Conservation (phyloP, 1,140 invertebrate genomes). For the Pseudobourletiella spinata region DNA sequence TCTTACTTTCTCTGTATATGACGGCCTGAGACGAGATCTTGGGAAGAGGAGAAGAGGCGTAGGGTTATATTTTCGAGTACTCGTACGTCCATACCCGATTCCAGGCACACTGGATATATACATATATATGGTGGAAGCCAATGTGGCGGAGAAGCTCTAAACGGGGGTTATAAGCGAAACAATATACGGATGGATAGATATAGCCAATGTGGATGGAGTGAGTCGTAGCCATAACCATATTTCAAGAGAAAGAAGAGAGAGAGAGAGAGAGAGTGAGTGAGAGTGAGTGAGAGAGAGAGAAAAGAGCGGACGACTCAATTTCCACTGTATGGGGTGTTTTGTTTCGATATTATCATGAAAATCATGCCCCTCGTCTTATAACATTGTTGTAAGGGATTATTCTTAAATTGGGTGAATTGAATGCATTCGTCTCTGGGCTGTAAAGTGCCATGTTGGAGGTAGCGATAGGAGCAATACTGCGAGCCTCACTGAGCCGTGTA, state of each 20-base stretch:
- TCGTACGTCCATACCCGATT: too few species aligned
- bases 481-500: constrained; percentile 34
- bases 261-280: background rate
- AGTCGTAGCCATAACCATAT: constrained; percentile 15
- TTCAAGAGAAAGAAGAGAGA: constrained; percentile 6
- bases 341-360: constrained; percentile 33
- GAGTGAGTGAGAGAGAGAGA: background rate
- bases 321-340: constrained; percentile 28
- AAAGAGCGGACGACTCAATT: constrained; percentile 24
- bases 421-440: constrained; percentile 19
- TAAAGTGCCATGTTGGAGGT: constrained; percentile 18
- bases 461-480: constrained; percentile 34
- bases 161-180: background rate
- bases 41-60: background rate
- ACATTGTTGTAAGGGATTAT: constrained; percentile 31
- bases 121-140: too few species aligned
- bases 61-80: too few species aligned
- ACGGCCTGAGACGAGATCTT: background rate
- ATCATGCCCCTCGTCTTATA: constrained; percentile 29
- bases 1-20: background rate
- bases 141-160: background rate
- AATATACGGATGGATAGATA: constrained; percentile 1
- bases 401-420: constrained; percentile 29
- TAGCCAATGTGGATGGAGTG: constrained; percentile 6
- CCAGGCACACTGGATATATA: too few species aligned